Base-by-base conservation (phyloP, 2,113 vertebrate species). In the Rutilus rutilus region DNA sequence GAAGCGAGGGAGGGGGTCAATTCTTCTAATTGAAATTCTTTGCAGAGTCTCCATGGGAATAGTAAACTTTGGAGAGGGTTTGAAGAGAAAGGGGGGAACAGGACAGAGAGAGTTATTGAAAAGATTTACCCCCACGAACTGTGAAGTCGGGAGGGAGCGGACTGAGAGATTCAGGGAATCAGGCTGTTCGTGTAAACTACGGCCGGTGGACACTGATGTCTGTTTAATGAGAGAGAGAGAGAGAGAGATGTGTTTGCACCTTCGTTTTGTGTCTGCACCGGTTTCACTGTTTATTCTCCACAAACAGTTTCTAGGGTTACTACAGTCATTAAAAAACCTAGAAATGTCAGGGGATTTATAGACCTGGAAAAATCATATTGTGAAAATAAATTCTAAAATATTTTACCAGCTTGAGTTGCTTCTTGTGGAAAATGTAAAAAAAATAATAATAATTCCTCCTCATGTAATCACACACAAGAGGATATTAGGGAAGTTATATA, bases 1-100 rank as follows among this genome's bases (percentile, higher is more conserved):
- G 82, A 64, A 25, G 83, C 21, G 42, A 74, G 69, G 75, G 85
- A 85, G 80, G 78, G 47, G 23, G 30, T 27, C 71, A 80, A 82
- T 88, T 88, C 85, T 91, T 91, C 92, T 93, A 92, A 94, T 94
- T 94, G 93, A 93, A 94, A 94, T 95, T 94, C 93, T 95, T 94
- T 91, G 88, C 91, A 92, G 79, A 82, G 91, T 93, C 91, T 93
- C 93, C 92, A 93, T 93, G 94, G 93, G 90, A 92, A 94, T 89
- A 88, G 93, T 92, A 93, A 95, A 95, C 92, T 94, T 95, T 94
- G 75, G 84, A 90, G 89, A 89, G 75, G 60, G 82, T 84, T 85
- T 86, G 89, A 84, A 73, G 69, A 73, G 62, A 74, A 36, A 57
- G 52, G 39, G 27, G 50, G 27, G 59, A 54, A 71, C 15, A 57